A percentile compares a stretch with the other conserved stretches of the same genome.
These are phyloP conservation scores for Sylvia atricapilla DNA, from an alignment of 2,113 vertebrate genomes.

Conservation along the genomic window DNA sequence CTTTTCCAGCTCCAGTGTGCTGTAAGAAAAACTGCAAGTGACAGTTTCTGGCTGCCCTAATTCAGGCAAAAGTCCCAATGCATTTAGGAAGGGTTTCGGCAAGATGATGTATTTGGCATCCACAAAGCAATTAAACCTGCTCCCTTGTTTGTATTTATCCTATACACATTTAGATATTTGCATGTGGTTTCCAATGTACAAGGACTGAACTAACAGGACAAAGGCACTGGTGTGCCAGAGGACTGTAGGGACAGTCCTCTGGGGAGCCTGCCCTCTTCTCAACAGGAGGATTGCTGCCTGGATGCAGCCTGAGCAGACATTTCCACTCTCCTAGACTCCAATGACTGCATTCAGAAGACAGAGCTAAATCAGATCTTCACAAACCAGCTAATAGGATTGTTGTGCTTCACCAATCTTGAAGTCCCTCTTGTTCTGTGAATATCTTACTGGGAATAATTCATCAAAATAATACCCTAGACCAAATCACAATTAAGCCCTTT, in stretches of 20 bases:
- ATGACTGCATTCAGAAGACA: neutral
- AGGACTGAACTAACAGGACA: neutral
- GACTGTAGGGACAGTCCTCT: neutral
- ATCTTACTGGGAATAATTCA: neutral
- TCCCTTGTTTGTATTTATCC: neutral
- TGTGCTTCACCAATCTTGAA: neutral
- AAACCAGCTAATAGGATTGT: neutral
- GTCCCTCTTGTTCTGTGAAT: neutral
- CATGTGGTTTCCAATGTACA: accelerated
- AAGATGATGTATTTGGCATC: neutral
- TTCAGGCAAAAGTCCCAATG: neutral
- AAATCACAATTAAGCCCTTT: conserved; percentile 2
- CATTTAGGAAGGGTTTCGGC: neutral
- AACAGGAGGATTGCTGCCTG: neutral
- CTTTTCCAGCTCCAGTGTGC: neutral
- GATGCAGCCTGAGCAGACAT: accelerated
- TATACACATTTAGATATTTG: neutral
- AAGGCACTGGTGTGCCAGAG: neutral
- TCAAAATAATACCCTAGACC: neutral
- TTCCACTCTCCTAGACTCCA: neutral
- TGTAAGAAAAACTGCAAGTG: neutral
- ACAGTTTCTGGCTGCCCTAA: neutral
- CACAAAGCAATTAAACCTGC: neutral
- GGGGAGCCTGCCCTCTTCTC: neutral
- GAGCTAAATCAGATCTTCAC: neutral